phyloP scores from a whole-genome alignment of 1,140 invertebrate genomes.

The Colletes gigas region DNA sequence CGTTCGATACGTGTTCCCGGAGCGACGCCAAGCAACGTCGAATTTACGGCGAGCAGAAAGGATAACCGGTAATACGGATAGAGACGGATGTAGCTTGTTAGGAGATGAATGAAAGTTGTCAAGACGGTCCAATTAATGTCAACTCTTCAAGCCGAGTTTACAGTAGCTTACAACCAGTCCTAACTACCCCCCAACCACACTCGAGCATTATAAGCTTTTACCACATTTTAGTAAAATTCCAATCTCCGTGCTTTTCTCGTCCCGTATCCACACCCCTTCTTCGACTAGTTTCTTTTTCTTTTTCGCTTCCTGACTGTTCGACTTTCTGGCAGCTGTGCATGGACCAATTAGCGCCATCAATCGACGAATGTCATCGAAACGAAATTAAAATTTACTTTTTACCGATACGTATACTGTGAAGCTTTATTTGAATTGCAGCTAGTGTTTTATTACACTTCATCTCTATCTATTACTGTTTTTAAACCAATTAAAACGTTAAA shows the following conservation, averaged over 20 bases:
- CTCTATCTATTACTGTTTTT: no score
- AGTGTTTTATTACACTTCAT: no score
- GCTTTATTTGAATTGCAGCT: no score
- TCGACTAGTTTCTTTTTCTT: background rate
- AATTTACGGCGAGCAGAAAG: constrained; percentile 44
- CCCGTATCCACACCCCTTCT: background rate
- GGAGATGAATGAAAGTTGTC: constrained; percentile 81
- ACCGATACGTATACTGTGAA: no score
- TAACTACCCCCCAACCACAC: constrained; percentile 27
- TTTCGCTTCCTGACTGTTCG: background rate
- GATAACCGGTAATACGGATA: constrained; percentile 71
- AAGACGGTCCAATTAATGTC: constrained; percentile 81
- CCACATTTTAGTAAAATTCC: constrained; percentile 59
- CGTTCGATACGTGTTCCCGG: constrained; percentile 41
- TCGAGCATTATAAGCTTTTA: constrained; percentile 69
- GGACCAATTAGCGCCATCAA: background rate
- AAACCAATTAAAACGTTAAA: no score
- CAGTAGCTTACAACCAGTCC: constrained; percentile 72
- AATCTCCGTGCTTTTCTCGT: background rate
- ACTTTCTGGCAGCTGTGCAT: background rate
- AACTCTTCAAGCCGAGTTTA: constrained; percentile 78
- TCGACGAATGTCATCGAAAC: background rate
- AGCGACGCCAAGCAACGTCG: constrained; percentile 21
- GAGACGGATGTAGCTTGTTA: constrained; percentile 80
- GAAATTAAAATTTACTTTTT: background rate